Evolutionary conservation across 2,888 invertebrate genomes (phyloP).

Genomic region (Selenia dentaria): DNA sequence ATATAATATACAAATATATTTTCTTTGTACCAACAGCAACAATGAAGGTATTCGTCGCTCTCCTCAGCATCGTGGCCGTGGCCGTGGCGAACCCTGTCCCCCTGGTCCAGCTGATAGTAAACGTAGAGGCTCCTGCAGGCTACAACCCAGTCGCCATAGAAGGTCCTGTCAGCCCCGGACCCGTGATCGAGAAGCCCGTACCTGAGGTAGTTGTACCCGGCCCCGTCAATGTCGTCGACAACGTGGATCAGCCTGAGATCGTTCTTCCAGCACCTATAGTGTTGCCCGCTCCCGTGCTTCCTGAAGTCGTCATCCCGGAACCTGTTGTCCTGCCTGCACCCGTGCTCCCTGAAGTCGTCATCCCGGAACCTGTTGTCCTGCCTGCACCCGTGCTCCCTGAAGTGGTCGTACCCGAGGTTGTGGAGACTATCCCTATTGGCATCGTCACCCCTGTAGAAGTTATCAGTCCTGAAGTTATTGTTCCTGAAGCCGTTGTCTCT

Average conservation of each 20-base stretch:
- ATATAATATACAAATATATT: no score
- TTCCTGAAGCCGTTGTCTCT: constrained; percentile 3
- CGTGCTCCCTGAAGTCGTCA: constrained; percentile 3
- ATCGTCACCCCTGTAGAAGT: constrained; percentile 1
- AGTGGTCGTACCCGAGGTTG: background rate
- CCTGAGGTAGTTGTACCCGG: constrained; percentile 12
- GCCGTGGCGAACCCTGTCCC: constrained; percentile 55
- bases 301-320: constrained; percentile 2
- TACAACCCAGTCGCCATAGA: constrained; percentile 17
- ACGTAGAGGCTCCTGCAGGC: constrained; percentile 45
- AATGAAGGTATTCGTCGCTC: constrained; percentile 51
- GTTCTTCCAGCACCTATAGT: constrained; percentile 3
- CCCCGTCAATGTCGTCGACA: constrained; percentile 14
- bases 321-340: no score
- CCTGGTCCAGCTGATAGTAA: constrained; percentile 55
- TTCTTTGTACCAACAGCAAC: no score
- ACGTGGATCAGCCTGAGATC: constrained; percentile 1
- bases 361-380: background rate
- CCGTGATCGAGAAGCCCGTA: constrained; percentile 17
- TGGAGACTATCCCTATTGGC: background rate
- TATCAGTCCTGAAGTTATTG: background rate
- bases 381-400: background rate
- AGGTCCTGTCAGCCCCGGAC: constrained; percentile 14
- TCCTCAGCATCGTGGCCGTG: constrained; percentile 53
- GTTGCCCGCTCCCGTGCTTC: background rate